phyloP scores from a whole-genome alignment of 2,888 invertebrate species.

The Phytoseiulus persimilis region DNA sequence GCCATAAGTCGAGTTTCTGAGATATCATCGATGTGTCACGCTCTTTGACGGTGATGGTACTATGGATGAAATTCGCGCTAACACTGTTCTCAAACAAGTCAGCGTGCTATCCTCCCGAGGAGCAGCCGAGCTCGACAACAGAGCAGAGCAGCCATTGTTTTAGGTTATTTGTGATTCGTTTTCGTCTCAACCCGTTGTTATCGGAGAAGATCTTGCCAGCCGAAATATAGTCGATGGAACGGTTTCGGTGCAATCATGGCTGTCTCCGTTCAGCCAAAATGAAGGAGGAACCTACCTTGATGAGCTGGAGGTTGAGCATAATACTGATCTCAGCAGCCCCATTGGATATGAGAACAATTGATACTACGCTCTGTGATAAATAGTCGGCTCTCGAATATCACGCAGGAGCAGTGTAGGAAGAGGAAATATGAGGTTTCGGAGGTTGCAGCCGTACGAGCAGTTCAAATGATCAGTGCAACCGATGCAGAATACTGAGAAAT shows the following conservation, averaged over 20 bases:
- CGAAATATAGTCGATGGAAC: neutral
- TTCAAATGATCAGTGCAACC: neutral
- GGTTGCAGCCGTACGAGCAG: neutral
- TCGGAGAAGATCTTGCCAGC: neutral
- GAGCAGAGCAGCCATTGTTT: neutral
- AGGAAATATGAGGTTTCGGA: neutral
- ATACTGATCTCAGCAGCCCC: neutral
- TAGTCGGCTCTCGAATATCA: conserved; percentile 5
- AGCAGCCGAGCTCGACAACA: too few species aligned
- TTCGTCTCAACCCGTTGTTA: neutral
- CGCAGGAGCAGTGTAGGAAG: neutral
- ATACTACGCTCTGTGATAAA: neutral
- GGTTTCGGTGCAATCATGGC: neutral
- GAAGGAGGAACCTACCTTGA: neutral
- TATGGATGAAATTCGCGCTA: too few species aligned
- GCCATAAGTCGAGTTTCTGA: neutral
- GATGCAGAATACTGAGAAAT: neutral
- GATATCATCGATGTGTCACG: neutral
- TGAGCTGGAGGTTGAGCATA: neutral
- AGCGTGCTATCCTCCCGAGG: too few species aligned
- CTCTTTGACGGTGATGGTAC: neutral
- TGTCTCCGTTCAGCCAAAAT: neutral
- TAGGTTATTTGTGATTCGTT: neutral
- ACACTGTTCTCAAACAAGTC: too few species aligned
- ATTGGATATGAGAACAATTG: neutral